Conservation (phyloP, 2,797 vertebrate species). For the Sebastes glaucus region DNA sequence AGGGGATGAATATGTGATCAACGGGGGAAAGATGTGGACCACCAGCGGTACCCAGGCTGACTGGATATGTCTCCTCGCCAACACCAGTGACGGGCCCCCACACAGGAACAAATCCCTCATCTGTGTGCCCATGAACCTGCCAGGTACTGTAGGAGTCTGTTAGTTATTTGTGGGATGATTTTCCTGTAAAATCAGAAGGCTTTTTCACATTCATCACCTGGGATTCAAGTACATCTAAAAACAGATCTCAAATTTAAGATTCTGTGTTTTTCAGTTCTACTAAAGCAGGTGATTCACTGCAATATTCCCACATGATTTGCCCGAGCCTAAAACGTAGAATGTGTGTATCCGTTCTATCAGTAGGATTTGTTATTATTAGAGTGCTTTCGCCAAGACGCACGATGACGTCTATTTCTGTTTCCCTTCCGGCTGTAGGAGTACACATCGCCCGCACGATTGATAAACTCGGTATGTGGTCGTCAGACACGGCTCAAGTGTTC, state of each 20-base stretch:
- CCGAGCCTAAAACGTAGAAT: neutral
- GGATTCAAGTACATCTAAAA: neutral
- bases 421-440: conserved; percentile 72
- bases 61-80: conserved; percentile 89
- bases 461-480: conserved; percentile 90
- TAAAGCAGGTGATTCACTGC: neutral
- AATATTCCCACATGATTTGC: neutral
- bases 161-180: neutral
- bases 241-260: neutral
- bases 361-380: neutral
- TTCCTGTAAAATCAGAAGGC: neutral
- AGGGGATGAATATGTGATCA: conserved; percentile 85
- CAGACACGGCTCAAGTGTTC: conserved; percentile 87
- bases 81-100: conserved; percentile 81
- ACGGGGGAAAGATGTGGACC: conserved; percentile 90
- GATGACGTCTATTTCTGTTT: conserved; percentile 2
- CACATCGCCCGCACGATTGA: conserved; percentile 87
- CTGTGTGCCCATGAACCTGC: conserved; percentile 87
- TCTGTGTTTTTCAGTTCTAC: neutral
- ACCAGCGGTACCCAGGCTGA: conserved; percentile 85
- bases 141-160: conserved; percentile 73
- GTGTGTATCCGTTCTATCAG: neutral
- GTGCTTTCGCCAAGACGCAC: neutral
- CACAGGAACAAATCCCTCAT: conserved; percentile 90
- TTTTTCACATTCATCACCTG: neutral